Conservation (phyloP, 2,888 invertebrate genomes). For the Microctonus brassicae region DNA sequence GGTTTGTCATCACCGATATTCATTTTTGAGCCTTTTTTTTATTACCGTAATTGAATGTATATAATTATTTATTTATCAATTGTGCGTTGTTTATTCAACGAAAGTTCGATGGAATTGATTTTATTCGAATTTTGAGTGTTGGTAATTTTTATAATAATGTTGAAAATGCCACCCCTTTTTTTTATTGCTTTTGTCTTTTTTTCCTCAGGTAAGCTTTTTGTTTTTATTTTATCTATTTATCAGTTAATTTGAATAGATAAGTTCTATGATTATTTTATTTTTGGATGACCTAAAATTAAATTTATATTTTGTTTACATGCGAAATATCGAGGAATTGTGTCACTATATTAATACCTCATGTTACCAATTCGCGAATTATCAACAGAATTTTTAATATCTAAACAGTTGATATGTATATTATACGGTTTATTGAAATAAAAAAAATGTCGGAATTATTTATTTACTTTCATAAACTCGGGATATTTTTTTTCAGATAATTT, state of each 20-base stretch:
- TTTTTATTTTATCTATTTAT: not conserved
- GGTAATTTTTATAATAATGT: slow-evolving; percentile 19
- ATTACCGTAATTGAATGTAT: not conserved
- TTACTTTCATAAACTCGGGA: not conserved
- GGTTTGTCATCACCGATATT: slow-evolving; percentile 25
- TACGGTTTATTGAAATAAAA: not conserved
- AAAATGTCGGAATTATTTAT: not conserved
- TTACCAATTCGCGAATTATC: not conserved
- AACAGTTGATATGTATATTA: too few relatives aligned
- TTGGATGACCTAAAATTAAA: not conserved
- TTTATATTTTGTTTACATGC: not conserved
- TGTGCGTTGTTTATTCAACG: too few relatives aligned
- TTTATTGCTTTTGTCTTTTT: slow-evolving; percentile 35
- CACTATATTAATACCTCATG: not conserved
- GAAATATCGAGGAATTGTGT: not conserved
- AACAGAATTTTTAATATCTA: not conserved
- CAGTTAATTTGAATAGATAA: not conserved
- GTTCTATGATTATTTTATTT: not conserved
- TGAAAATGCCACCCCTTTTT: slow-evolving; percentile 1
- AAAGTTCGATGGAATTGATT: not conserved
- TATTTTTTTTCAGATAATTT: too few relatives aligned
- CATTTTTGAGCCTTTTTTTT: not conserved
- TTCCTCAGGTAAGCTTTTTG: slow-evolving; percentile 36
- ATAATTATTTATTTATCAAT: too few relatives aligned
- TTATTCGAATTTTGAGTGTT: not conserved